Evolutionary conservation across 2,888 invertebrate genomes (phyloP), one percentile per base, ranked within the genome.

Genomic region (Brassicogethes aeneus): DNA sequence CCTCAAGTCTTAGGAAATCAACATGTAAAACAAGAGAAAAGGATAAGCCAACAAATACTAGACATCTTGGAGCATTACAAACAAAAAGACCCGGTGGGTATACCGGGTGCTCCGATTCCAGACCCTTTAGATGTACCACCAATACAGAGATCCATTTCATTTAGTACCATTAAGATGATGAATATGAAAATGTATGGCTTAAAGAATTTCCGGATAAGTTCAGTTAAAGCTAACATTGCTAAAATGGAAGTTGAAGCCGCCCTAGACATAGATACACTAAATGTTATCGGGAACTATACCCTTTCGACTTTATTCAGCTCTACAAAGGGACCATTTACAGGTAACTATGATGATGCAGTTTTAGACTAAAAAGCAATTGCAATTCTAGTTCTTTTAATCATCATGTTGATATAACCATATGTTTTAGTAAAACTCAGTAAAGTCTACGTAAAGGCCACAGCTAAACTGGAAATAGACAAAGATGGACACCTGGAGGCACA

Each of bases 41-140:
- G 78, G 55, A 68, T 89, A 35, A 83, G 85, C 42, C 79, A 84
- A 43, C 80, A 82, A 57, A 74, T 90, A 34, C 70, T 80, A 35
- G 71, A 73, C 3, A 70, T 88, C 5, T 59, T 91, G 30, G 80
- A 84, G 42, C 88, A 90, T 60, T 90, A 82, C 65, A 85, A 89
- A 63, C 79, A 87, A 57, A 73, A 79, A 12, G 83, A 89, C 64
- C 88, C 88, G 0, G 70, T 85, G 3, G 88, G 88, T 3, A 61
- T 90, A n/a, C 90, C 90, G 0, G 84, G 84, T 0, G 80, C 78
- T 0, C 77, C 82, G 1, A 75, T 91, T 38, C 85, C 85, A 0
- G 90, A 91, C 60, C 91, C 92, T 0, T 79, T 87, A 70, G 68
- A 74, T 1, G 80, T 90, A 15, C 88, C 88, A 0, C 80, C 85